Conservation (phyloP, 2,797 vertebrate genomes). For the Lepilemur septentrionalis region DNA sequence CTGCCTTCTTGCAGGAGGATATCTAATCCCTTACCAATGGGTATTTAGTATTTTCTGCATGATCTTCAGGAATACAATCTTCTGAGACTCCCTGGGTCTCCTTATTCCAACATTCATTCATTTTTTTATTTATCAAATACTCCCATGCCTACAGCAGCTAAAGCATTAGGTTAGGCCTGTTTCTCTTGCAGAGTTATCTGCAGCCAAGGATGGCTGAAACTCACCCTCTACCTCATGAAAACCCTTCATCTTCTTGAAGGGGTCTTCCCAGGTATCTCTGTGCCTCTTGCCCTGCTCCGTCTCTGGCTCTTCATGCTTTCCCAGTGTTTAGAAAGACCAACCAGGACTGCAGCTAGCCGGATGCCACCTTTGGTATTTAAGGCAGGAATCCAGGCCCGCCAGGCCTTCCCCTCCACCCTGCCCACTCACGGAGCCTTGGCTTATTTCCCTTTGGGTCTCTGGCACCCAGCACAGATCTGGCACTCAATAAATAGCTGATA, state of each 20-base stretch:
- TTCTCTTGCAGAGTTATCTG: neutral
- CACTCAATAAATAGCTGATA: neutral
- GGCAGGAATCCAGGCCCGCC: neutral
- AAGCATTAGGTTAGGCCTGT: neutral
- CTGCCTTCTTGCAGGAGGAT: neutral
- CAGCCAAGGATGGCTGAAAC: fast-evolving
- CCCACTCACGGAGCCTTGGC: neutral
- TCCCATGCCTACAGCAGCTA: neutral
- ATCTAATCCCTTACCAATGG: neutral
- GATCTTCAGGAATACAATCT: neutral
- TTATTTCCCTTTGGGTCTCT: neutral
- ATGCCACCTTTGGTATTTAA: neutral
- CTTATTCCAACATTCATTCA: neutral
- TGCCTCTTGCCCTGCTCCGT: neutral
- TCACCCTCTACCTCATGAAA: neutral
- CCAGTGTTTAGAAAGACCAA: neutral
- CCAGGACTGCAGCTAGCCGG: fast-evolving
- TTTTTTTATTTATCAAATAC: neutral
- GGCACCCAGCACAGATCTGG: neutral
- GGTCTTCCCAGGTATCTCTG: neutral
- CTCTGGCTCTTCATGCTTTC: neutral
- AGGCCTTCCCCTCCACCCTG: neutral
- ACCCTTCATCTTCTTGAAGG: neutral
- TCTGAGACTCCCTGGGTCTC: neutral
- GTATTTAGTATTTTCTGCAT: neutral